These are phyloP conservation scores for Lochmaea crataegi DNA, from an alignment of 2,888 invertebrate species.

Conservation along the genomic window DNA sequence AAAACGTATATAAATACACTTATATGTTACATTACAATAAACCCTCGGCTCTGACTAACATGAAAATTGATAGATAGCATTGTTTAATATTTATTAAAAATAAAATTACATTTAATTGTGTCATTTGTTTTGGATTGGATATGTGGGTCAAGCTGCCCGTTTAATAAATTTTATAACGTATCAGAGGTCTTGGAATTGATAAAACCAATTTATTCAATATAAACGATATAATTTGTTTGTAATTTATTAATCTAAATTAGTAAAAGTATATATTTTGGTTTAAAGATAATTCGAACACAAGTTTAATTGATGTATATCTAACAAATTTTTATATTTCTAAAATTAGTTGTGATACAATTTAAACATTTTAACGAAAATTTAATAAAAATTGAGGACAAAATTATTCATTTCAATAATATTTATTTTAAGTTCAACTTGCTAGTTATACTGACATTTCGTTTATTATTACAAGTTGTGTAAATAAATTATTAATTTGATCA, in stretches of 20 bases:
- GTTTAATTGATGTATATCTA: no score
- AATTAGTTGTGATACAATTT: no score
- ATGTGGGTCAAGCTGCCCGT: slow-evolving; percentile 5
- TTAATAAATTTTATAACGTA: neutral
- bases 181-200: neutral
- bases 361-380: no score
- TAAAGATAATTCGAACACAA: neutral
- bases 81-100: neutral
- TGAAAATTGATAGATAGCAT: neutral
- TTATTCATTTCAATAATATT: neutral
- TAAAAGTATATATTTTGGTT: no score
- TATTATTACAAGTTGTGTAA: slow-evolving; percentile 11
- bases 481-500: neutral
- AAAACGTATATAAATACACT: neutral
- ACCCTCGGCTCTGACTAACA: neutral
- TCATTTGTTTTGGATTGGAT: neutral
- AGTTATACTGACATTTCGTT: neutral
- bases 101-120: slow-evolving; percentile 6
- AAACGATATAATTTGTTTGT: neutral
- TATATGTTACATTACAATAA: neutral
- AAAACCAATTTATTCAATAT: neutral
- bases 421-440: neutral
- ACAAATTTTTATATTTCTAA: no score
- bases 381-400: no score
- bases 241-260: neutral